Evolutionary conservation across 2,888 invertebrate genomes (phyloP), one percentile per base, ranked within the genome.

Genomic region (Tipula helvola): DNA sequence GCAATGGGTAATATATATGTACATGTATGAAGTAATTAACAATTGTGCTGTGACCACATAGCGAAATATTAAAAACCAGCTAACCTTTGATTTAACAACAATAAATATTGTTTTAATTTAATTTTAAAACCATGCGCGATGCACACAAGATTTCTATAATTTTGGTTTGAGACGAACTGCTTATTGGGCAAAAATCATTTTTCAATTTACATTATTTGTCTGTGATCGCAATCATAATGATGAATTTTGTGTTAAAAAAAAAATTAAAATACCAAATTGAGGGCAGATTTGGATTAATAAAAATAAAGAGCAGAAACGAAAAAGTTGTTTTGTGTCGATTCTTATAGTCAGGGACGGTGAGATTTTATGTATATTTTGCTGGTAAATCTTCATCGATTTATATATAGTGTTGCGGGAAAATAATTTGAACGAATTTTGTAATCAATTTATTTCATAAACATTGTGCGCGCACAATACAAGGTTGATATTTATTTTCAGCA

Each of bases 211-310:
- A 39, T 39, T 7, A 39, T 52, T 52, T 52, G 16, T 52, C 16
- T 47, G 52, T 52, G 5, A 52, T 52, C 13, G 1, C 7, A 5
- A 83, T 83, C 36, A 83, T 36, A 83, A 36, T 84, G 84, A 84
- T 39, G 84, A 84, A 39, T 83, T 36, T 36, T 13, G 12, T 36
- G 83, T 28, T 18, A 71, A 71, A 71, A 18, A 39, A 39, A 71
- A 71, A 71, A 71, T 44, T 42, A 42, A 5, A 7, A 42, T 28
- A 71, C 10, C 13, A 39, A 84, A 84, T 39, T 84, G 84, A 84
- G 84, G 84, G 84, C 84, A 84, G 84, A 84, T 84, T 84, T 39
- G 84, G 84, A 84, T 84, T 84, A 84, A 39, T 39, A 84, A 84
- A 84, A n/a, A 84, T 16, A 39, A 28, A 83, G 36, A 13, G 52